Percentiles rank a stretch among this genome's conserved stretches.
Evolutionary conservation across 2,113 vertebrate species (phyloP).

Genomic region (Ictidomys tridecemlineatus): DNA sequence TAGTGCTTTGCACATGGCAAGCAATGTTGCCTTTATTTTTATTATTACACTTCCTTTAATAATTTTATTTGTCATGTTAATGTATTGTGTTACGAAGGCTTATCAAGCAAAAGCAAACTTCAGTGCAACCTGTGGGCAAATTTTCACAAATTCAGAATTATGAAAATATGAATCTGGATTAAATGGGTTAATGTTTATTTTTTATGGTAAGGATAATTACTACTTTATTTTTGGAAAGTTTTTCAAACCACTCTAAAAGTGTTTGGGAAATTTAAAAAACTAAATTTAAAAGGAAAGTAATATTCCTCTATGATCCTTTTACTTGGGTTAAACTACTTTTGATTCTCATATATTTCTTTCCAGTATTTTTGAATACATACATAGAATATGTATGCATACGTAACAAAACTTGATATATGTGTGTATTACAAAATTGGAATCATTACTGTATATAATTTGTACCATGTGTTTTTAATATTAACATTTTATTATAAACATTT

Average conservation of each 20-base stretch:
- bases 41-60: background rate
- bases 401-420: conserved; percentile 72
- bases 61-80: background rate
- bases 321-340: background rate
- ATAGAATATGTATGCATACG: conserved; percentile 43
- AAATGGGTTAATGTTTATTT: background rate
- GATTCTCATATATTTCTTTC: conserved; percentile 56
- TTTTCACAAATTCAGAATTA: conserved; percentile 42
- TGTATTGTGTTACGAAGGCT: background rate
- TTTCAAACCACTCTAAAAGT: conserved; percentile 37
- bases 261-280: conserved; percentile 28
- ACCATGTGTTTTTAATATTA: conserved; percentile 76
- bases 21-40: background rate
- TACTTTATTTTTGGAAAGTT: conserved; percentile 48
- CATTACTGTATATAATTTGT: conserved; percentile 64
- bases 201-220: conserved; percentile 35
- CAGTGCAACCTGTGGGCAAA: background rate
- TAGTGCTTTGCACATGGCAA: background rate
- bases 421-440: conserved; percentile 69
- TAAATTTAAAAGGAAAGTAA: conserved; percentile 52
- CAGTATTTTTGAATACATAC: background rate
- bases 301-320: conserved; percentile 35
- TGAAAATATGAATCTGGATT: background rate
- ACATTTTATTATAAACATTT: conserved; percentile 74
- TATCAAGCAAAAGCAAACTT: background rate